Percentiles rank a stretch among this genome's conserved stretches.
Evolutionary conservation across 2,797 vertebrate species (phyloP).

Genomic region (Acipenser transmontanus): DNA sequence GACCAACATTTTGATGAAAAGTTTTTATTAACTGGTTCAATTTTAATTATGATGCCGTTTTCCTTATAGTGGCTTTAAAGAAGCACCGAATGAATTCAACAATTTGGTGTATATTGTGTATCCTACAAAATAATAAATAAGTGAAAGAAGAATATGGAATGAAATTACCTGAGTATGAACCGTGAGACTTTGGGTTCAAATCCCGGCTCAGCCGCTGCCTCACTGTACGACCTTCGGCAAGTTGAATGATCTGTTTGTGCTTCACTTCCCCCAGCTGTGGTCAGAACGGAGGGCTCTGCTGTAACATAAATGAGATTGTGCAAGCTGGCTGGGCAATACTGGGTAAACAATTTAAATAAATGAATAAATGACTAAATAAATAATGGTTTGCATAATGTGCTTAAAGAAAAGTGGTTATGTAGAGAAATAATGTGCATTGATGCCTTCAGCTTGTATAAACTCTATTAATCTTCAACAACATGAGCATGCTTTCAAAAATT

Average conservation of each 20-base stretch:
- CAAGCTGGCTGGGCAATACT: background rate
- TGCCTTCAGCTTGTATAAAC: background rate
- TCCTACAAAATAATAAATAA: too few relatives aligned
- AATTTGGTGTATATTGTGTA: too few relatives aligned
- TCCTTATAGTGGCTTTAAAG: too few relatives aligned
- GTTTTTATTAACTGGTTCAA: too few relatives aligned
- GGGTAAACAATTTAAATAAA: background rate
- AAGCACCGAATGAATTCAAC: too few relatives aligned
- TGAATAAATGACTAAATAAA: background rate
- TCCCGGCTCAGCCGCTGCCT: conserved; percentile 27
- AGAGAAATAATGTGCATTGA: background rate
- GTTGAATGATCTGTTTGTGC: conserved; percentile 26
- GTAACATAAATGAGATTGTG: background rate
- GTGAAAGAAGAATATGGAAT: too few relatives aligned
- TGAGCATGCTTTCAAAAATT: too few relatives aligned
- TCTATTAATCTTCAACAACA: too few relatives aligned
- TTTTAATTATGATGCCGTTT: too few relatives aligned
- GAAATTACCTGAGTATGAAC: conserved; percentile 36
- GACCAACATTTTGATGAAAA: too few relatives aligned
- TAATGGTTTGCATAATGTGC: background rate
- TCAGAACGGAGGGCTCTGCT: background rate
- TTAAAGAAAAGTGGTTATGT: conserved; percentile 1
- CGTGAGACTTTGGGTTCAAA: conserved; percentile 37
- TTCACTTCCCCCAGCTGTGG: conserved; percentile 50
- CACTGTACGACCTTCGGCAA: conserved; percentile 45